phyloP scores from a whole-genome alignment of 2,888 invertebrate species.

The Megastigmus dorsalis region DNA sequence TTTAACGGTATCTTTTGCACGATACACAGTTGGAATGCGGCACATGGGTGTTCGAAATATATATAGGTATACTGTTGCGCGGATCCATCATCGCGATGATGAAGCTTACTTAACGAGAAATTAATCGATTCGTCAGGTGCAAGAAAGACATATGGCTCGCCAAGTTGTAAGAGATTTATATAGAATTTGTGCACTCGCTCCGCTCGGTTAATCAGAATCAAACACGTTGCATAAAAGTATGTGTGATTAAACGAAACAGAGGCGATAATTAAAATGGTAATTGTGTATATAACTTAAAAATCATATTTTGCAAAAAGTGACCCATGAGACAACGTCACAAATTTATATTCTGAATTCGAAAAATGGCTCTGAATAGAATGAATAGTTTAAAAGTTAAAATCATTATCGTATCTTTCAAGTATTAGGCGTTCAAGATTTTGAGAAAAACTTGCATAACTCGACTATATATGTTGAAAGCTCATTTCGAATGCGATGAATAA shows the following conservation, averaged over 20 bases:
- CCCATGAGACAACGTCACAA: neutral
- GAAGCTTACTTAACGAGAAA: neutral
- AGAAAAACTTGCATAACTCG: too few relatives aligned
- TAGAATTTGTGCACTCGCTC: neutral
- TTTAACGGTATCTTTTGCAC: neutral
- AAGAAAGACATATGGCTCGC: neutral
- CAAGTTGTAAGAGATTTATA: neutral
- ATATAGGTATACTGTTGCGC: neutral
- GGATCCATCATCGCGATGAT: neutral
- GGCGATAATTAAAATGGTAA: neutral
- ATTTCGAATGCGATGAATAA: too few relatives aligned
- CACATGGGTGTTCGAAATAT: neutral
- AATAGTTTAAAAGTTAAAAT: too few relatives aligned
- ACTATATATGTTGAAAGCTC: too few relatives aligned
- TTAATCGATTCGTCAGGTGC: slow-evolving; percentile 8
- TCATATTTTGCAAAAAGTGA: neutral
- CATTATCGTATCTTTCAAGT: too few relatives aligned
- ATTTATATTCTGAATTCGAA: neutral
- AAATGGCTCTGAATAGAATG: too few relatives aligned
- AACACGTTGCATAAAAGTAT: too few relatives aligned
- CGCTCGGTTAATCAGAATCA: neutral
- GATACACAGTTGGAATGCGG: neutral
- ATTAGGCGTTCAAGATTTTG: too few relatives aligned
- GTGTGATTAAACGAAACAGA: neutral
- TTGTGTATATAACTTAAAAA: neutral